Base-by-base conservation (phyloP, 2,113 vertebrate genomes). In the Physeter macrocephalus region DNA sequence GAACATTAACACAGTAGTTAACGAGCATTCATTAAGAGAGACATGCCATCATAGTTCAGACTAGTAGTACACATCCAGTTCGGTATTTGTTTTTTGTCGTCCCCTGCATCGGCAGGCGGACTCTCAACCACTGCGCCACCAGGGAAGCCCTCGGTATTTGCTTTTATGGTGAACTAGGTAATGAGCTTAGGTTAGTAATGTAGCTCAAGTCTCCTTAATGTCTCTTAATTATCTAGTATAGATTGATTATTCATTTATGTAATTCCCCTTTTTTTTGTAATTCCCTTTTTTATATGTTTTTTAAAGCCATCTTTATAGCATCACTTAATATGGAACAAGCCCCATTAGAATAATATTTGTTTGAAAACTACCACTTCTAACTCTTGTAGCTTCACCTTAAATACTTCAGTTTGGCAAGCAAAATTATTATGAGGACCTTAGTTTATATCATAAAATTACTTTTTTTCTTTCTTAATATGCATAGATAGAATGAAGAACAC, bases 371-470 rank as follows among this genome's bases (percentile, higher is more conserved):
- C 31, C n/a, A 64, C 36, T 62, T 88, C 23, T 23, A 41, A 25
- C 6, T 90, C 14, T 29, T 87, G 0, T 80, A 88, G 39, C 43
- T 78, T 96, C 31, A 66, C 34, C 8, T 9, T 96, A 87, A 84
- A 67, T 92, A 64, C 74, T 93, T 96, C 52, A 93, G 82, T 93
- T 90, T 85, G 41, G 29, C 54, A 89, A 67, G 46, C 17, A 83
- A 27, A 85, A 81, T 81, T 59, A 74, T 52, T 86, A 49, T 59
- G 9, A 66, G 64, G 49, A 59, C 9, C n/a, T 20, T 72, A 69
- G 13, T 93, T 95, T 90, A 82, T 81, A 25, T 85, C 8, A 78
- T 72, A 92, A 75, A 84, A 83, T 85, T 66, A 66, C 3, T 74
- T 75, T 66, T 95, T 93, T 41, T 52, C 62, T 54, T 43, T 82